Percentiles rank a stretch among this genome's conserved stretches.
These are phyloP conservation scores for Trichogramma pretiosum DNA, from an alignment of 1,140 invertebrate species.

Conservation along the genomic window DNA sequence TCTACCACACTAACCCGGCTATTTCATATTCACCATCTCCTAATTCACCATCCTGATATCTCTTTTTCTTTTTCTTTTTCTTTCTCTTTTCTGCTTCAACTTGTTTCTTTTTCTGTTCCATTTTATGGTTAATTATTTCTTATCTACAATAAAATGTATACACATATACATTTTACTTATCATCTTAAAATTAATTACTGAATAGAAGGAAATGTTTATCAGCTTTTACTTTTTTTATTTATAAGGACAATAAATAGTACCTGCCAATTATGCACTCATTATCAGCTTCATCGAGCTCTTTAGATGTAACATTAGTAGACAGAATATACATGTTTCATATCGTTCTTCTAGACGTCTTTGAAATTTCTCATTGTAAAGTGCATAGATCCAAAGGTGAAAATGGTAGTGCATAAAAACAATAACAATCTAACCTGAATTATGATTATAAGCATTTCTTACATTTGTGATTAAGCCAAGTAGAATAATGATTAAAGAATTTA, in stretches of 20 bases:
- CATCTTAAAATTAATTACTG: conserved; percentile 5
- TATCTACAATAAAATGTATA: conserved; percentile 33
- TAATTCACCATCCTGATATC: conserved; percentile 58
- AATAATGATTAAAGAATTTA: conserved; percentile 30
- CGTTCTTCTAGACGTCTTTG: conserved; percentile 94
- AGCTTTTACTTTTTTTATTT: not conserved
- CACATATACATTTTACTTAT: not conserved
- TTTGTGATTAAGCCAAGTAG: not conserved
- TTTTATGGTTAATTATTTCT: conserved; percentile 70
- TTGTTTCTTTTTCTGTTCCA: conserved; percentile 76
- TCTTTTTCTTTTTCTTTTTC: conserved; percentile 54
- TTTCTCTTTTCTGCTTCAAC: too few species aligned
- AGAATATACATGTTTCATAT: conserved; percentile 97
- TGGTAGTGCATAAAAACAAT: conserved; percentile 87
- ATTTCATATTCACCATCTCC: conserved; percentile 62
- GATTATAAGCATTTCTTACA: not conserved
- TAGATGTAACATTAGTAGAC: conserved; percentile 91
- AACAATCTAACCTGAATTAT: conserved; percentile 81
- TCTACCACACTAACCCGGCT: conserved; percentile 77
- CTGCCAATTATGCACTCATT: conserved; percentile 99
- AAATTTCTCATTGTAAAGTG: conserved; percentile 96
- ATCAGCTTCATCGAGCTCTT: conserved; percentile 88
- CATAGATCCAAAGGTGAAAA: conserved; percentile 98
- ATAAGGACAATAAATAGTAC: conserved; percentile 53
- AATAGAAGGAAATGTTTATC: conserved; percentile 1